Conservation (phyloP, 2,113 vertebrate genomes). For the Eretmodus cyanostictus region DNA sequence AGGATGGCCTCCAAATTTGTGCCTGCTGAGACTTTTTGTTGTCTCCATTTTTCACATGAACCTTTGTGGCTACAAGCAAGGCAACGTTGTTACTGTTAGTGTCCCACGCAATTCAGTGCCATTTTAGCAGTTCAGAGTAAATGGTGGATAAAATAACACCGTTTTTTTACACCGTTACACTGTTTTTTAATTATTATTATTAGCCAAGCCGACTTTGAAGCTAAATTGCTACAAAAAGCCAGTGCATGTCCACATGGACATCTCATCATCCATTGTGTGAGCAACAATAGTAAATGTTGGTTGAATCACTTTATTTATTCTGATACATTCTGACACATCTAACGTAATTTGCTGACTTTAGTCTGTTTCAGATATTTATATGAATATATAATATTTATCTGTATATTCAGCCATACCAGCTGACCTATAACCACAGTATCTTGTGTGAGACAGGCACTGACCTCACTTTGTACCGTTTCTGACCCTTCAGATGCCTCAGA, state of each 20-base stretch:
- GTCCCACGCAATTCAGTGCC: not conserved
- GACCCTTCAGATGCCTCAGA: conserved; percentile 70
- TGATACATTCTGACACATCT: not conserved
- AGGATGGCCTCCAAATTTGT: not conserved
- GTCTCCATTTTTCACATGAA: not conserved
- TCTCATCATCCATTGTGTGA: not conserved
- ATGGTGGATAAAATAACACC: not conserved
- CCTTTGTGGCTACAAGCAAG: not conserved
- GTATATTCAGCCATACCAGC: not conserved
- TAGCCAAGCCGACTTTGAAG: not conserved
- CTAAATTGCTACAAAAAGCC: not conserved
- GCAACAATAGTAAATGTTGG: not conserved
- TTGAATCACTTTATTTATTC: not conserved
- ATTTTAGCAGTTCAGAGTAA: not conserved
- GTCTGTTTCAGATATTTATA: not conserved
- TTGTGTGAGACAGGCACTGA: conserved; percentile 34
- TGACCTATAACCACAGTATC: not conserved
- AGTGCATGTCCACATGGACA: not conserved
- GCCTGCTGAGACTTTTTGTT: not conserved
- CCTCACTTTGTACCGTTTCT: conserved; percentile 71
- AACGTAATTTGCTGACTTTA: not conserved
- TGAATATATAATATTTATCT: not conserved
- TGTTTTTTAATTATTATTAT: not conserved
- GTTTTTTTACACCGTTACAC: not conserved
- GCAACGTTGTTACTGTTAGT: not conserved